Evolutionary conservation across 2,797 vertebrate genomes (phyloP).

Genomic region (Microhierax caerulescens): DNA sequence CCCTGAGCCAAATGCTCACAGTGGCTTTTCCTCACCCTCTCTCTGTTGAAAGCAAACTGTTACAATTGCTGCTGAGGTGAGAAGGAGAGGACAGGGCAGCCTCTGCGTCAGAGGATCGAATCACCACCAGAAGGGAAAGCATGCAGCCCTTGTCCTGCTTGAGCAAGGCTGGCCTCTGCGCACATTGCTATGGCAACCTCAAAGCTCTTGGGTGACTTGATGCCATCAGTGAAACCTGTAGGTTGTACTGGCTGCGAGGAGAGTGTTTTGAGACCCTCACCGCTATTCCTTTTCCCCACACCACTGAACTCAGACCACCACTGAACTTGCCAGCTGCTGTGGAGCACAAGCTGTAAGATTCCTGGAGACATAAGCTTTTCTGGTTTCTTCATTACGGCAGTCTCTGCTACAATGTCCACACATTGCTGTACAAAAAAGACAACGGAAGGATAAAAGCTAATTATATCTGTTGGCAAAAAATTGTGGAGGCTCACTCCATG

Average conservation of each 20-base stretch:
- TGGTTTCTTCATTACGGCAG: not conserved
- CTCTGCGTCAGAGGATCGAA: rapidly evolving
- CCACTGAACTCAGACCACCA: not conserved
- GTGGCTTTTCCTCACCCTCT: not conserved
- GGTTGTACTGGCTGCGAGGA: not conserved
- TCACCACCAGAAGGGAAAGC: not conserved
- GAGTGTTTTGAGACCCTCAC: not conserved
- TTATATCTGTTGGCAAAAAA: conserved; percentile 27
- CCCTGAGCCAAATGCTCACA: not conserved
- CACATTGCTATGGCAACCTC: not conserved
- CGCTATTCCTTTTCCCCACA: not conserved
- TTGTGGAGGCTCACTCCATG: not conserved
- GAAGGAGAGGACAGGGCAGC: not conserved
- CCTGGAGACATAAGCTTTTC: not conserved
- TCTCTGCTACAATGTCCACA: not conserved
- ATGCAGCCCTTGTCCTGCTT: not conserved
- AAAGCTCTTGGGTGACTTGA: not conserved
- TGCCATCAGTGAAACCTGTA: not conserved
- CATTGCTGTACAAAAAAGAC: not conserved
- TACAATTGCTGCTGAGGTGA: not conserved
- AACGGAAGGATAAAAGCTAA: conserved; percentile 20
- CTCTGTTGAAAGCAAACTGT: not conserved
- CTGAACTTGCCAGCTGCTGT: not conserved
- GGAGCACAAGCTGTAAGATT: not conserved
- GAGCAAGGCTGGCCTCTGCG: not conserved